Percentiles rank a stretch among this genome's conserved stretches.
Evolutionary conservation across 2,888 invertebrate genomes (phyloP).

Genomic region (Hypsopygia costalis): DNA sequence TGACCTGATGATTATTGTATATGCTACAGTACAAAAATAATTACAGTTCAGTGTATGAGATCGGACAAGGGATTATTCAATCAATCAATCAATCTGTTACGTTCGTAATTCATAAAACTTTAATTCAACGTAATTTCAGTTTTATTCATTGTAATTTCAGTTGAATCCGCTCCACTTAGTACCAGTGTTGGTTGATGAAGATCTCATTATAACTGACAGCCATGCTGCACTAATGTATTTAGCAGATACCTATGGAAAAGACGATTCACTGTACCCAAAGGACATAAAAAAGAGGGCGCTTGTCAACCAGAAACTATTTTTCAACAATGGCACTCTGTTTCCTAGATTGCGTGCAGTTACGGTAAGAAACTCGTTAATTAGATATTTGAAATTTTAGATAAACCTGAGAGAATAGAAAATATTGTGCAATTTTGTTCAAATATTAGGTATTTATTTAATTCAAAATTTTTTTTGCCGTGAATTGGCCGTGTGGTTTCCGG

Average conservation of each 20-base stretch:
- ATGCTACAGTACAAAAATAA: no score
- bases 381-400: no score
- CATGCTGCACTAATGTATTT: slow-evolving; percentile 75
- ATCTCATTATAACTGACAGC: slow-evolving; percentile 65
- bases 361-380: slow-evolving; percentile 63
- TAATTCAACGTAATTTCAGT: slow-evolving; percentile 6
- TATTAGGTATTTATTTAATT: no score
- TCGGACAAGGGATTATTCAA: no score
- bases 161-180: slow-evolving; percentile 78
- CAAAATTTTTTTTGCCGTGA: no score
- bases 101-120: not conserved
- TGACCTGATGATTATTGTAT: no score
- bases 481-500: no score
- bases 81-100: no score
- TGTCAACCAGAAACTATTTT: slow-evolving; percentile 78
- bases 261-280: slow-evolving; percentile 79
- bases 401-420: no score
- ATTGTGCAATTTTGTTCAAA: no score
- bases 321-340: slow-evolving; percentile 71
- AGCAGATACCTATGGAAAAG: slow-evolving; percentile 72
- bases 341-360: slow-evolving; percentile 50
- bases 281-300: slow-evolving; percentile 69
- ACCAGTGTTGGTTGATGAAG: slow-evolving; percentile 77
- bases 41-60: no score
- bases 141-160: no score